Conservation (phyloP, 1,140 invertebrate species). For the Drosophila kohkoa region DNA sequence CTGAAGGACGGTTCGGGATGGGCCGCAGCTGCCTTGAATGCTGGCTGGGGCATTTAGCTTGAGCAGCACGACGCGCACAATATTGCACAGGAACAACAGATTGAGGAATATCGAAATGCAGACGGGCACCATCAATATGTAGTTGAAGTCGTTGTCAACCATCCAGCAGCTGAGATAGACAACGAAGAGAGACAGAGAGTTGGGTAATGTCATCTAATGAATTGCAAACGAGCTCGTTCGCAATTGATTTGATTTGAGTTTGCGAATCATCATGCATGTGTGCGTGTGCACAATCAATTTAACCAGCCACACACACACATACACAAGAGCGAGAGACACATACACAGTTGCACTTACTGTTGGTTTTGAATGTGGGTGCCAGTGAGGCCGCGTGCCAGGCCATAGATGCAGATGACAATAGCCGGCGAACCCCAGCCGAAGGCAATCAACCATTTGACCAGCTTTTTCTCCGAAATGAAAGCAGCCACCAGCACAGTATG, state of each 20-base stretch:
- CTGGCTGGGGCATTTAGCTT: slow-evolving; percentile 91
- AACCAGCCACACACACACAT: not conserved
- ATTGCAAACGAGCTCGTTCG: slow-evolving; percentile 40
- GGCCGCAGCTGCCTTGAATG: slow-evolving; percentile 86
- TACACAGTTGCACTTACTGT: slow-evolving; percentile 86
- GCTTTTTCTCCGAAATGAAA: slow-evolving; percentile 94
- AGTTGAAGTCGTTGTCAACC: slow-evolving; percentile 89
- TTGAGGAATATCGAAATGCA: slow-evolving; percentile 93
- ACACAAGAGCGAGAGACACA: not conserved
- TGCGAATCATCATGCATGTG: slow-evolving; percentile 21
- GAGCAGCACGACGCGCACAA: slow-evolving; percentile 95
- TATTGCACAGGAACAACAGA: slow-evolving; percentile 96
- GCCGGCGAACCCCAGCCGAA: slow-evolving; percentile 94
- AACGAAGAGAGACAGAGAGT: slow-evolving; percentile 9
- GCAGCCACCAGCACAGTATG: slow-evolving; percentile 96
- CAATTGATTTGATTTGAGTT: slow-evolving; percentile 46
- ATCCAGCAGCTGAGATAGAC: slow-evolving; percentile 92
- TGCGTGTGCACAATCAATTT: slow-evolving; percentile 34
- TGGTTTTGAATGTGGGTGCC: slow-evolving; percentile 86
- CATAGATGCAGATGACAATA: slow-evolving; percentile 89
- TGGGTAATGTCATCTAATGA: slow-evolving; percentile 55
- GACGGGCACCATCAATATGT: slow-evolving; percentile 92
- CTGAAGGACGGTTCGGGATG: slow-evolving; percentile 90
- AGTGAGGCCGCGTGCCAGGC: slow-evolving; percentile 86
- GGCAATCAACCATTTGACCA: slow-evolving; percentile 92